Evolutionary conservation across 2,113 vertebrate species (phyloP), one percentile per base, ranked within the genome.

Genomic region (Calonectris borealis): DNA sequence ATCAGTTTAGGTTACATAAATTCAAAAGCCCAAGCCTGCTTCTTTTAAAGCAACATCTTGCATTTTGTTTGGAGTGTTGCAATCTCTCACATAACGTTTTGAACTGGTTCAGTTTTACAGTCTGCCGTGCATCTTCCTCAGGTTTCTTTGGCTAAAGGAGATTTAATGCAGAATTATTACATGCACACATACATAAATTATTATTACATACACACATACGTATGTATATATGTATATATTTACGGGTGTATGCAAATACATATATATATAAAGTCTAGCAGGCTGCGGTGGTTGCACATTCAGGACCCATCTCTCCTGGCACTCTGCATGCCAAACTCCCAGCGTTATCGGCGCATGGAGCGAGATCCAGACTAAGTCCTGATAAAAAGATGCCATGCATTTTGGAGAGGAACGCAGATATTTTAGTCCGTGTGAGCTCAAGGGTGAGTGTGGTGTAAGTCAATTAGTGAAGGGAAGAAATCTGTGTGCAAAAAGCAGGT

Each of bases 1-100:
- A 97, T 97, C 97, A 97, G 97, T 97, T 97, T 97, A 94, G 95
- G 94, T 96, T 95, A 97, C 96, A 97, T 97, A 97, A 95, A 96
- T 97, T 96, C 96, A 91, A 96, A 97, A 95, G 94, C 93, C 91
- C 24, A 3, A 93, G 96, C 91, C 87, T 96, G 94, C 89, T 68
- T 90, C 97, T 95, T 97, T 95, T 94, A 97, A 97, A 97, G 93
- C 95, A 95, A 95, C 95, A 94, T 95, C 96, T 96, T 95, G 91
- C 89, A 83, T 95, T 97, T 95, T 66, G 87, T 96, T 97, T 62
- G 91, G 89, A 95, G 89, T 83, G 93, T 93, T 95, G 94, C 95
- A 95, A 78, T 87, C 86, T 82, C 94, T 93, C 86, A 14, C 73
- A 9, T 16, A 87, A 26, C 22, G 7, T 80, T 84, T 92, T 71